Percentiles rank a stretch among this genome's conserved stretches.
Conservation (phyloP, 2,113 vertebrate species). For the Heteronetta atricapilla region DNA sequence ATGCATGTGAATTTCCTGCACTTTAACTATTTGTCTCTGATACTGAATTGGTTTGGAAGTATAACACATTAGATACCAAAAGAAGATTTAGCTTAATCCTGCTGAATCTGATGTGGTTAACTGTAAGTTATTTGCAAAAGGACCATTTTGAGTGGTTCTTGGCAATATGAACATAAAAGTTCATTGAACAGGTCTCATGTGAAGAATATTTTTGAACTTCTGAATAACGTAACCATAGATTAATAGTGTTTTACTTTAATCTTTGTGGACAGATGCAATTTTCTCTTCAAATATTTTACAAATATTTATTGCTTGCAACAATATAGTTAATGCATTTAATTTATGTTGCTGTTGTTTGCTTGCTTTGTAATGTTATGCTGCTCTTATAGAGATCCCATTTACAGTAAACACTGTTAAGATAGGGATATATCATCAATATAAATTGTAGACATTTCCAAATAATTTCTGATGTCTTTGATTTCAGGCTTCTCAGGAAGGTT, state of each 20-base stretch:
- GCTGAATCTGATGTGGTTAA: slow-evolving; percentile 56
- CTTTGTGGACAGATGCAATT: not conserved
- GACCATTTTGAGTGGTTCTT: slow-evolving; percentile 39
- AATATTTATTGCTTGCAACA: not conserved
- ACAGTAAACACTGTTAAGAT: not conserved
- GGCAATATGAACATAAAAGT: slow-evolving; percentile 40
- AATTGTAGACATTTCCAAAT: not conserved
- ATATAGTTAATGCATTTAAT: not conserved
- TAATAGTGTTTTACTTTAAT: not conserved
- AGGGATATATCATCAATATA: not conserved
- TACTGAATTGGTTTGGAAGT: slow-evolving; percentile 47
- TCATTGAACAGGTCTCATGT: slow-evolving; percentile 22
- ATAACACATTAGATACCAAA: slow-evolving; percentile 54
- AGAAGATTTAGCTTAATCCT: slow-evolving; percentile 62
- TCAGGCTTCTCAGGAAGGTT: not conserved
- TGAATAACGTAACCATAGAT: not conserved
- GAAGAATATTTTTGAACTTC: not conserved
- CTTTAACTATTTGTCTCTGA: slow-evolving; percentile 58
- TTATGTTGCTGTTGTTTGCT: not conserved
- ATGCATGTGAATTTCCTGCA: slow-evolving; percentile 71
- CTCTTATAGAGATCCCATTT: not conserved
- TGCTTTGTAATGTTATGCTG: not conserved
- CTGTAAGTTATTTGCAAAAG: slow-evolving; percentile 48
- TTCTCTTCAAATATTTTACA: not conserved
- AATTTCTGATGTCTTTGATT: not conserved